Conservation (phyloP, 2,113 vertebrate genomes). For the Rhinoptilus africanus region DNA sequence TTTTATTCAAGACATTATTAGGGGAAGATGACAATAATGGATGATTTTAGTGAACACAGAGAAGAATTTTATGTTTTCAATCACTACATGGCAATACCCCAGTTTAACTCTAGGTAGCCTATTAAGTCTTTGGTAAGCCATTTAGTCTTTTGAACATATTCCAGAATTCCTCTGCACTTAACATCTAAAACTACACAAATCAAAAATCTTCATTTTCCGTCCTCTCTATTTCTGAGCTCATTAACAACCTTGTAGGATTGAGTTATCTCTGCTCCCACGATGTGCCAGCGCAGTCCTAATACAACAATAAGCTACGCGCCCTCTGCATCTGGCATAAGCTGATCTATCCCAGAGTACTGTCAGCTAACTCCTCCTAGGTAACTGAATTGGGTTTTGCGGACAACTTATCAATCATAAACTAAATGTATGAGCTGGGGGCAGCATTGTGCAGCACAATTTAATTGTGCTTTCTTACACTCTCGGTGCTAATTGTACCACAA, state of each 20-base stretch:
- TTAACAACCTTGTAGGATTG: background rate
- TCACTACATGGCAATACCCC: background rate
- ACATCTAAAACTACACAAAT: background rate
- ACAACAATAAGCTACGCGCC: rapidly evolving
- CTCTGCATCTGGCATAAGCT: background rate
- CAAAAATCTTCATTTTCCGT: background rate
- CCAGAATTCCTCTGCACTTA: background rate
- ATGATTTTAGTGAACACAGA: background rate
- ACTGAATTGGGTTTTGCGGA: background rate
- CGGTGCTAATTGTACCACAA: background rate
- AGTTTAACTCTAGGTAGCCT: background rate
- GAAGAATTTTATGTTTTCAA: background rate
- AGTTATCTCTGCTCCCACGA: background rate
- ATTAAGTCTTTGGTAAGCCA: background rate
- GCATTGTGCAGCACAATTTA: background rate
- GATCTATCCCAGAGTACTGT: background rate
- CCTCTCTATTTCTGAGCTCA: background rate
- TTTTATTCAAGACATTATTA: background rate
- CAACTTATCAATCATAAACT: background rate
- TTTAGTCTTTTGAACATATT: background rate
- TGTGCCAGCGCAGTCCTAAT: background rate
- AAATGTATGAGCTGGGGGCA: background rate
- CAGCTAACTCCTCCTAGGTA: background rate
- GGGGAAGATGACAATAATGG: background rate
- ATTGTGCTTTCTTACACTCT: background rate